Evolutionary conservation across 2,113 vertebrate genomes (phyloP).

Genomic region (Protobothrops mucrosquamatus): DNA sequence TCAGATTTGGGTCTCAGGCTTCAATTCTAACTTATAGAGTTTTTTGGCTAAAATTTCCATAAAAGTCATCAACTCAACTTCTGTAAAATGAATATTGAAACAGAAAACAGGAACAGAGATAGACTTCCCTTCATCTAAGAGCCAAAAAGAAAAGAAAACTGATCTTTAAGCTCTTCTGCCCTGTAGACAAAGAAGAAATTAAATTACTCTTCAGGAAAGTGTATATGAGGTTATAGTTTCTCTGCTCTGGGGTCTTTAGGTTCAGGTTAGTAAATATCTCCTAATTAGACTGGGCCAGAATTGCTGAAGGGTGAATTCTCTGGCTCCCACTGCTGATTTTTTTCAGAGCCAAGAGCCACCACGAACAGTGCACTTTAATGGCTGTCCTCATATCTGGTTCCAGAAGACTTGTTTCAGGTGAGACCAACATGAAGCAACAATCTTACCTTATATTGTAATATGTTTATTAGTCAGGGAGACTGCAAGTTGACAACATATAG

Average conservation of each 20-base stretch:
- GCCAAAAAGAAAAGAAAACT: no score
- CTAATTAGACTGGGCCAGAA: not conserved
- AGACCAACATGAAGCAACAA: not conserved
- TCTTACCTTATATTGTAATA: not conserved
- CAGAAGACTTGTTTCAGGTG: not conserved
- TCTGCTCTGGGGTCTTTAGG: not conserved
- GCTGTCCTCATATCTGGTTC: not conserved
- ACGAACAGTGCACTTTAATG: not conserved
- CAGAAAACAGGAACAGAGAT: not conserved
- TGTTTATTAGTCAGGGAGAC: not conserved
- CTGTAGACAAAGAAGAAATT: not conserved
- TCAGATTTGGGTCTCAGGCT: not conserved
- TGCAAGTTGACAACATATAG: not conserved
- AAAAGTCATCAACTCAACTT: not conserved
- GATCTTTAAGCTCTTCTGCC: not conserved
- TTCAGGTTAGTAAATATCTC: not conserved
- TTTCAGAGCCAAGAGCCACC: not conserved
- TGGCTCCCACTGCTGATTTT: not conserved
- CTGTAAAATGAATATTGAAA: not conserved
- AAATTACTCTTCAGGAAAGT: not conserved
- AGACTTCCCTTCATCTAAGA: not conserved
- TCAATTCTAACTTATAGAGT: not conserved
- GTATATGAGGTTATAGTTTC: not conserved
- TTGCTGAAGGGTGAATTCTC: not conserved
- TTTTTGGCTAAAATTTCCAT: not conserved